Evolutionary conservation across 2,888 invertebrate species (phyloP), one percentile per base, ranked within the genome.

Genomic region (Vanessa cardui): DNA sequence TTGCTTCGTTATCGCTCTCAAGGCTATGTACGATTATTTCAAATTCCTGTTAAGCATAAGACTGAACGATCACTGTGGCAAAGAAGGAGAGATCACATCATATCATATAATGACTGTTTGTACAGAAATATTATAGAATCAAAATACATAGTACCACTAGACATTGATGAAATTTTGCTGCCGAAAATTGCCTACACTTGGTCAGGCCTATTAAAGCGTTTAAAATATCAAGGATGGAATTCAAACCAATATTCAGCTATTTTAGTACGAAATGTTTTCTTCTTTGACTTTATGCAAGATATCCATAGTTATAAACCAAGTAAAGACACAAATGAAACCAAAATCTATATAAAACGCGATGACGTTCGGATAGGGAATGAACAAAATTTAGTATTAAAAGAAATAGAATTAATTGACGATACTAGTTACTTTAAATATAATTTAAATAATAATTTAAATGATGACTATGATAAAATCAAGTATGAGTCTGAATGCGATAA

Each of bases 71-170:
- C 86, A 70, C 78, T 93, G 46, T 96, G 96, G 94, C 96, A 96
- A 80, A 80, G 90, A 50, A 94, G 96, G 78, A 91, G 96, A 75
- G 94, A 96, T 85, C 96, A 96, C 81, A 87, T 96, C 45, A 93
- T 96, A 71, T 94, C 96, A 0, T 96, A 96, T 83, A 96, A 96
- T 83, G 96, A 96, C 82, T 96, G 96, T 80, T 93, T 96, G 69
- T 96, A 96, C 83, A 94, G 95, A 81, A 96, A 96, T 86, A 86
- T 96, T 62, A 87, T 93, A 76, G 90, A 90, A 72, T 95, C 95
- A 49, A 93, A 94, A 76, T 96, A 92, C 80, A 87, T 96, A 20
- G 88, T 96, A 39, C 95, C 96, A 12, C 85, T 96, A 74, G 96
- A 96, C 81, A 91, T 96, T 56, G 96, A 96, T 82, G 96, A 96